Evolutionary conservation across 2,888 invertebrate species (phyloP).

Genomic region (Drosophila yooni): DNA sequence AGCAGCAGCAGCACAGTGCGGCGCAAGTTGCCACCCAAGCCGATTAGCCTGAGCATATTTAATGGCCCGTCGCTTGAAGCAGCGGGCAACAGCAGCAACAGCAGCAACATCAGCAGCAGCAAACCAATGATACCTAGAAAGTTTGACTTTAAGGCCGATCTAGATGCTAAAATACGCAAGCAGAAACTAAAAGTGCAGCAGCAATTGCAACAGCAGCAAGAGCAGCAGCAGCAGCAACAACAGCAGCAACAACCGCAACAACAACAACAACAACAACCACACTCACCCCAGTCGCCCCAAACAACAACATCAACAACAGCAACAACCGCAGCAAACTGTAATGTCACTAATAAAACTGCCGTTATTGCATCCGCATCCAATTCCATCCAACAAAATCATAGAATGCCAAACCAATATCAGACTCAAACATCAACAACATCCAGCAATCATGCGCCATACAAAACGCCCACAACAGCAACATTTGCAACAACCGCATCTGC

Average conservation of each 20-base stretch:
- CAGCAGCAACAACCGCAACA: conserved; percentile 42
- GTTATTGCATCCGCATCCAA: conserved; percentile 60
- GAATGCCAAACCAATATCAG: conserved; percentile 54
- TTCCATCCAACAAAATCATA: conserved; percentile 46
- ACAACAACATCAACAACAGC: conserved; percentile 55
- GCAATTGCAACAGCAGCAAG: conserved; percentile 69
- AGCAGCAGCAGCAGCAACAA: conserved; percentile 41
- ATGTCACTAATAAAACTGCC: conserved; percentile 75
- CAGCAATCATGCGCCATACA: conserved; percentile 63
- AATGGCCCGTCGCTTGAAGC: conserved; percentile 57
- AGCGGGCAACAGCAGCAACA: conserved; percentile 31
- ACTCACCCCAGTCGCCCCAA: conserved; percentile 71
- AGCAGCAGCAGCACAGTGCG: conserved; percentile 52
- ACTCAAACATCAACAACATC: conserved; percentile 36
- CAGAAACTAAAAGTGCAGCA: conserved; percentile 81
- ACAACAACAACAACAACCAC: conserved; percentile 51
- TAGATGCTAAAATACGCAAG: conserved; percentile 82
- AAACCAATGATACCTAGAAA: conserved; percentile 72
- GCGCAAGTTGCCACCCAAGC: conserved; percentile 81
- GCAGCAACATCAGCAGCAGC: conserved; percentile 41
- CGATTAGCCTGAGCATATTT: conserved; percentile 78
- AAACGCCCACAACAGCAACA: conserved; percentile 48
- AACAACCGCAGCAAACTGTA: conserved; percentile 78
- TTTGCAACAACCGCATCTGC: conserved; percentile 18
- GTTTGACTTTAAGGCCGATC: conserved; percentile 82